These are phyloP conservation scores for Lithophane leautieri DNA, from an alignment of 2,888 invertebrate species.

Conservation along the genomic window DNA sequence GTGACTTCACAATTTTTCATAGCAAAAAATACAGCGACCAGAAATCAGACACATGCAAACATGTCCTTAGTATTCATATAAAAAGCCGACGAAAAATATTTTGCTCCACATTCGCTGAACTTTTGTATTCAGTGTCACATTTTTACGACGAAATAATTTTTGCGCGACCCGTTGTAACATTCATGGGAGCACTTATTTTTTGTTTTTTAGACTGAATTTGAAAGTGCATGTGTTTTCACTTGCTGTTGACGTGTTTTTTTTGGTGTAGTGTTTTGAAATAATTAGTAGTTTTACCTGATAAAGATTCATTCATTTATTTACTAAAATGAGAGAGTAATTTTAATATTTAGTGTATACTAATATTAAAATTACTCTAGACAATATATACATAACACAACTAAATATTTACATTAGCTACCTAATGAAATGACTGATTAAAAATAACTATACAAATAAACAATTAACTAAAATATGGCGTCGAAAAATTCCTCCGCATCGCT, in stretches of 20 bases:
- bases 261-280: neutral
- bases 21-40: slow-evolving; percentile 32
- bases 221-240: slow-evolving; percentile 35
- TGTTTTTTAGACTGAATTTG: slow-evolving; percentile 29
- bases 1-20: slow-evolving; percentile 20
- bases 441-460: too few relatives aligned
- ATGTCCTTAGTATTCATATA: slow-evolving; percentile 42
- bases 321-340: too few relatives aligned
- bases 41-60: slow-evolving; percentile 51
- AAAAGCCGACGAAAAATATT: slow-evolving; percentile 51
- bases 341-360: too few relatives aligned
- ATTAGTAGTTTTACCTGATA: neutral
- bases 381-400: too few relatives aligned
- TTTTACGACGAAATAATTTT: slow-evolving; percentile 58
- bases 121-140: slow-evolving; percentile 56
- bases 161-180: slow-evolving; percentile 33
- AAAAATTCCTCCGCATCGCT: too few relatives aligned
- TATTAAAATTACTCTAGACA: too few relatives aligned
- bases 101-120: slow-evolving; percentile 40
- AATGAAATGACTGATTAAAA: too few relatives aligned
- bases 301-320: too few relatives aligned
- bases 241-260: slow-evolving; percentile 1
- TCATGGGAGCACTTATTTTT: slow-evolving; percentile 16
- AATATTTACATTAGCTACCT: too few relatives aligned
- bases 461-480: too few relatives aligned